Percentiles rank a stretch among this genome's conserved stretches.
Conservation (phyloP, 2,888 invertebrate species). For the Gymnoscelis rufifasciata region DNA sequence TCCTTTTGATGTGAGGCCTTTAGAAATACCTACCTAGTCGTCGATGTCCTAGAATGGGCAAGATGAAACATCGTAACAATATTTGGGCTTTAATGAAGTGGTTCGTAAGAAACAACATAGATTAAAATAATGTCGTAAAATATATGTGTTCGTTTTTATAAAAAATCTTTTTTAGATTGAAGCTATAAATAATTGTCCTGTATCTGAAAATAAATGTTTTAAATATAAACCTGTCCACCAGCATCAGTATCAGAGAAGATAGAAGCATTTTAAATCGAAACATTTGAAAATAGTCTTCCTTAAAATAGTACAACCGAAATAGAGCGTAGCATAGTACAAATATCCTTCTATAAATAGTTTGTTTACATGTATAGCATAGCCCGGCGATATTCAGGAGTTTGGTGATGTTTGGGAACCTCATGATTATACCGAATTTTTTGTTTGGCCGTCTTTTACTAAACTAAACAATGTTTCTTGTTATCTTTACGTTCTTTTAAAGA, state of each 20-base stretch:
- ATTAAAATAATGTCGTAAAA: too few species aligned
- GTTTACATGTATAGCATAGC: constrained; percentile 54
- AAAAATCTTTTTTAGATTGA: too few species aligned
- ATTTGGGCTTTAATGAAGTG: constrained; percentile 4
- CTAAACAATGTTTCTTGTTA: too few species aligned
- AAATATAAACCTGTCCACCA: constrained; percentile 35
- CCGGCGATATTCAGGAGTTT: constrained; percentile 36
- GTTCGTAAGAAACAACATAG: not conserved
- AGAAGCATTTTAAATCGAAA: constrained; percentile 57
- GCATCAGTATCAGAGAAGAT: constrained; percentile 41
- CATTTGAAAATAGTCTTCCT: constrained; percentile 64
- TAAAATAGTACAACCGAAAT: constrained; percentile 73
- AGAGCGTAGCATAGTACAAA: constrained; percentile 64
- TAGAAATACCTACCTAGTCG: constrained; percentile 38
- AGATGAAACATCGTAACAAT: constrained; percentile 5
- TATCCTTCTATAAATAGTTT: constrained; percentile 66
- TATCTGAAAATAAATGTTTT: constrained; percentile 30
- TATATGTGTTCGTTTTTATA: too few species aligned
- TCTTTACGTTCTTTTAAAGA: too few species aligned
- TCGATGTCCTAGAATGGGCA: constrained; percentile 26
- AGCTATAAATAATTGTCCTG: constrained; percentile 22
- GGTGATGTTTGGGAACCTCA: constrained; percentile 5
- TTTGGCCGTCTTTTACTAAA: not conserved
- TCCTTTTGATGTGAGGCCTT: constrained; percentile 57
- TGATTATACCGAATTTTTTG: constrained; percentile 2